phyloP scores from a whole-genome alignment of 2,888 invertebrate species.

The Siphlonurus alternatus region DNA sequence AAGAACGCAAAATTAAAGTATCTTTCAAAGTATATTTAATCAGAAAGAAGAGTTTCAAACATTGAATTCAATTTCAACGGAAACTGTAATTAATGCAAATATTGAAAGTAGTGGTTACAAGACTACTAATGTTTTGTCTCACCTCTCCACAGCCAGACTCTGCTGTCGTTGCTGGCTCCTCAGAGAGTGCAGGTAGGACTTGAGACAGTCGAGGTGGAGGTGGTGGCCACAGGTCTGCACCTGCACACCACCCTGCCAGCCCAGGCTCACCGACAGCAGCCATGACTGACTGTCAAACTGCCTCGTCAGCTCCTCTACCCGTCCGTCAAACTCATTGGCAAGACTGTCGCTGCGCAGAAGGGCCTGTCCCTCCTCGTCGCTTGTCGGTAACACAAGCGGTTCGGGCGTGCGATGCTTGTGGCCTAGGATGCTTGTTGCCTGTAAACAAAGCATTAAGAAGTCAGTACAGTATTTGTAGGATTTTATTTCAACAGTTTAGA shows the following conservation, averaged over 20 bases:
- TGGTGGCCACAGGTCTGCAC: conserved; percentile 95
- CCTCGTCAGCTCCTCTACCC: conserved; percentile 47
- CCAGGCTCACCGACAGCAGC: conserved; percentile 61
- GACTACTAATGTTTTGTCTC: too few relatives aligned
- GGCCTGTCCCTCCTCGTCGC: conserved; percentile 40
- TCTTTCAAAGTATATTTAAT: too few relatives aligned
- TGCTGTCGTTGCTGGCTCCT: conserved; percentile 59
- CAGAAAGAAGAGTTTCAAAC: too few relatives aligned
- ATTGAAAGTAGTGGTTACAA: too few relatives aligned
- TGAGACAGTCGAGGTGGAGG: conserved; percentile 85
- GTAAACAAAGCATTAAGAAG: too few relatives aligned
- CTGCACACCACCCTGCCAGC: conserved; percentile 84
- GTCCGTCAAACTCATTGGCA: conserved; percentile 56
- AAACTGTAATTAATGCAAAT: too few relatives aligned
- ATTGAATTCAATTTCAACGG: too few relatives aligned
- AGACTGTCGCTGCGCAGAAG: conserved; percentile 44
- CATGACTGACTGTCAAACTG: conserved; percentile 44
- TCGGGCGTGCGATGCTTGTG: conserved; percentile 45
- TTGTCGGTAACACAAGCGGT: conserved; percentile 40
- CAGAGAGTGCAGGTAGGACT: conserved; percentile 75
- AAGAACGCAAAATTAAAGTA: too few relatives aligned
- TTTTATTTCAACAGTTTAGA: too few relatives aligned
- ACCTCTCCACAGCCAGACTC: conserved; percentile 50
- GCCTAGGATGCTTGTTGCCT: conserved; percentile 76
- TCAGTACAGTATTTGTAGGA: too few relatives aligned